A percentile compares a stretch with the other conserved stretches of the same genome.
These are phyloP conservation scores for Odontophorus gujanensis DNA, from an alignment of 2,113 vertebrate genomes.

Conservation along the genomic window DNA sequence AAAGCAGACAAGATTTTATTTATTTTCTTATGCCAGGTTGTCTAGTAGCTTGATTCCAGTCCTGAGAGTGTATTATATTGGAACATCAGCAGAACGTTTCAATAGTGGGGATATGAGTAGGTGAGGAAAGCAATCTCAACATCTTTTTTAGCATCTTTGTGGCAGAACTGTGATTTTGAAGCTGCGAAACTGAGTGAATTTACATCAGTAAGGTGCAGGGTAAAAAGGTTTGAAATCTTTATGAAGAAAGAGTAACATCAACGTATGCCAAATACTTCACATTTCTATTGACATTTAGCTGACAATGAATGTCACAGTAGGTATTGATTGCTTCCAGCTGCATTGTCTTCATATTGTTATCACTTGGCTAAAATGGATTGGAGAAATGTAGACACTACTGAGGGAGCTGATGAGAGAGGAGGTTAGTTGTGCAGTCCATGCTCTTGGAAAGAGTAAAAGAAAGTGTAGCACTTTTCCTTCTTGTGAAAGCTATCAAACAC, in stretches of 20 bases:
- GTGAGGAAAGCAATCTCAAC: background rate
- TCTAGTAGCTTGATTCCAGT: background rate
- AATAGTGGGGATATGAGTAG: rapidly evolving
- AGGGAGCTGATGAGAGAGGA: background rate
- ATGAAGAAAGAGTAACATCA: background rate
- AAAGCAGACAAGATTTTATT: background rate
- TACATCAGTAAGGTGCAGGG: background rate
- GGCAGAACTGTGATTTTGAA: background rate
- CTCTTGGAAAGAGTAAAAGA: background rate
- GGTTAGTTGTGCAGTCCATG: background rate
- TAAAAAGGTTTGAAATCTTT: background rate
- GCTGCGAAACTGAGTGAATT: background rate
- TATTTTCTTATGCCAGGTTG: background rate
- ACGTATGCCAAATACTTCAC: background rate
- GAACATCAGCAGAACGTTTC: background rate
- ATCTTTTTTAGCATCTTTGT: rapidly evolving
- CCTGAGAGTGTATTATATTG: background rate
- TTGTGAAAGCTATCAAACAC: background rate
- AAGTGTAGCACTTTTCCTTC: background rate
- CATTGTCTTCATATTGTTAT: background rate
- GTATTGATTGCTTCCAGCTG: background rate
- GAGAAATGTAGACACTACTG: background rate
- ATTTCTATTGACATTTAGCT: background rate
- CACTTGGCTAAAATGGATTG: background rate
- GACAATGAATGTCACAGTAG: background rate